These are phyloP conservation scores for Lasioglossum baleicum DNA, from an alignment of 1,140 invertebrate genomes.

Conservation along the genomic window DNA sequence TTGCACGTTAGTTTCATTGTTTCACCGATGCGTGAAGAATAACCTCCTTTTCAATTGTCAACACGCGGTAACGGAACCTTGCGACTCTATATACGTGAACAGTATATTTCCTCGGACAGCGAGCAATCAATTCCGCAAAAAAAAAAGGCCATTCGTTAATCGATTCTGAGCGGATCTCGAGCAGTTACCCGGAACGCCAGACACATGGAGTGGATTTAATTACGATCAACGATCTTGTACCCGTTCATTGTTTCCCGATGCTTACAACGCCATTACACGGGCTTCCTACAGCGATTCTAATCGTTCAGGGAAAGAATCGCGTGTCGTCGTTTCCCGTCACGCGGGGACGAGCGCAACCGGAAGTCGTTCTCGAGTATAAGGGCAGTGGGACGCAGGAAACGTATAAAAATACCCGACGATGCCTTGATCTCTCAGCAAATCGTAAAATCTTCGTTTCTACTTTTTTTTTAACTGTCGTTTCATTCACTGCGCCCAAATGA, in stretches of 20 bases:
- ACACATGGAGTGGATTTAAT: constrained; percentile 31
- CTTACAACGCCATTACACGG: neutral
- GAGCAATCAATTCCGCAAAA: neutral
- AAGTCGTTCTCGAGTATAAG: constrained; percentile 49
- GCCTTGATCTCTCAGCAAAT: neutral
- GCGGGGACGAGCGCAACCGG: constrained; percentile 57
- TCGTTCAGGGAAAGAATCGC: constrained; percentile 68
- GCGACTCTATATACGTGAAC: constrained; percentile 1
- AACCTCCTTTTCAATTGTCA: neutral
- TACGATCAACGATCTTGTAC: constrained; percentile 1
- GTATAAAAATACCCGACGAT: constrained; percentile 33
- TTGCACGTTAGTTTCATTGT: neutral
- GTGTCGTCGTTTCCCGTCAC: constrained; percentile 73
- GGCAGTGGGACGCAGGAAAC: constrained; percentile 53
- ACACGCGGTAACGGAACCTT: neutral
- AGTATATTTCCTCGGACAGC: neutral
- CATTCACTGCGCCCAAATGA: no score
- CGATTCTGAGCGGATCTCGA: constrained; percentile 16
- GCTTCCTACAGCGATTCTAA: constrained; percentile 56
- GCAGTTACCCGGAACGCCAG: neutral
- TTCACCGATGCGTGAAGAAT: neutral
- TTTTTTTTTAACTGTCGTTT: no score
- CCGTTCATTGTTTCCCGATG: constrained; percentile 11
- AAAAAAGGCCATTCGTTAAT: neutral
- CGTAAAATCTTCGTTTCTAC: no score